Conservation (phyloP, 2,888 invertebrate species). For the Coenonympha arcania region DNA sequence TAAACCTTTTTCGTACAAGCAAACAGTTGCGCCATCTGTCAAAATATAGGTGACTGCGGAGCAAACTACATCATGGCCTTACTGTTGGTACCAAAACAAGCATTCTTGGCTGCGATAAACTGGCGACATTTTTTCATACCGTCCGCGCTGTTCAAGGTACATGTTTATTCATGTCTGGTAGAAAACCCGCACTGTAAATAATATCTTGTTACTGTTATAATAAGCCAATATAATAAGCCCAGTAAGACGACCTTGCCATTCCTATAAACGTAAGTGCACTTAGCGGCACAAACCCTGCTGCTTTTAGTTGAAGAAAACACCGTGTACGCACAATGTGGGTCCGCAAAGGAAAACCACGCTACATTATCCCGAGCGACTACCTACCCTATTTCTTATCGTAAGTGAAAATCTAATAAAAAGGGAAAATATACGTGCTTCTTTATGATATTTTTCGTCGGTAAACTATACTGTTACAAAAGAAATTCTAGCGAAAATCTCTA, state of each 20-base stretch:
- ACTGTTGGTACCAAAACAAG: too few relatives aligned
- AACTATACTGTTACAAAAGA: constrained; percentile 1
- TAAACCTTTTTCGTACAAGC: too few relatives aligned
- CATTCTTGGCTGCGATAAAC: too few relatives aligned
- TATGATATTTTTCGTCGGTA: constrained; percentile 19
- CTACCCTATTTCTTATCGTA: constrained; percentile 21
- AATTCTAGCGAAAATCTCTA: background rate
- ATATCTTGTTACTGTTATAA: background rate
- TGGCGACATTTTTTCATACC: too few relatives aligned
- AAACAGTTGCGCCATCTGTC: too few relatives aligned
- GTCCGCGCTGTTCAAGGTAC: too few relatives aligned
- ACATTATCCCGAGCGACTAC: constrained; percentile 12
- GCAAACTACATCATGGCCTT: too few relatives aligned
- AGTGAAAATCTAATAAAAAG: constrained; percentile 23
- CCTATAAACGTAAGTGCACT: constrained; percentile 4
- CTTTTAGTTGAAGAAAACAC: background rate
- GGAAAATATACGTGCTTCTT: constrained; percentile 17
- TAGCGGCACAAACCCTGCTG: background rate
- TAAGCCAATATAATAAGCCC: background rate
- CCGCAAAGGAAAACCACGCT: constrained; percentile 1
- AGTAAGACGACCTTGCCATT: background rate
- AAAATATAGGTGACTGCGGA: too few relatives aligned
- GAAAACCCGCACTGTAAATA: background rate
- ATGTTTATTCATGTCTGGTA: too few relatives aligned
- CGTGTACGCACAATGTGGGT: constrained; percentile 1